Conservation (phyloP, 2,797 vertebrate species). For the Acropternis orthonyx region DNA sequence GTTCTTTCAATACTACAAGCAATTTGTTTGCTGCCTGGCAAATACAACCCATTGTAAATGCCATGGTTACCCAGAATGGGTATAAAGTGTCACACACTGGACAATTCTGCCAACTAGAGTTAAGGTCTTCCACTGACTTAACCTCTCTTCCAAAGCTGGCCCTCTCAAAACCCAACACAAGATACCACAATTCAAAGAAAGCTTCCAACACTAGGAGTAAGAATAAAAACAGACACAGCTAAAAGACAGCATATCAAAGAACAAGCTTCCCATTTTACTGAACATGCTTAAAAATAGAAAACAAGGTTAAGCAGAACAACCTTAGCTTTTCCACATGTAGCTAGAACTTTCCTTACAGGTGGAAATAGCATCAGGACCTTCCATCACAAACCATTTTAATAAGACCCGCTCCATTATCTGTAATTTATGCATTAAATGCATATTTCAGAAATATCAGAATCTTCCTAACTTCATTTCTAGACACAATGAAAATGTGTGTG, state of each 20-base stretch:
- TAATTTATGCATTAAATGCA: slow-evolving; percentile 92
- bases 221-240: slow-evolving; percentile 76
- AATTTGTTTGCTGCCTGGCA: slow-evolving; percentile 77
- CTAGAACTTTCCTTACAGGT: slow-evolving; percentile 71
- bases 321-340: slow-evolving; percentile 79
- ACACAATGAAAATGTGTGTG: slow-evolving; percentile 64
- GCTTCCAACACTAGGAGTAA: slow-evolving; percentile 63
- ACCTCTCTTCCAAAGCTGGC: slow-evolving; percentile 46
- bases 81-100: slow-evolving; percentile 75
- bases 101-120: slow-evolving; percentile 67
- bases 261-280: slow-evolving; percentile 71
- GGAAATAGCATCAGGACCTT: slow-evolving; percentile 68
- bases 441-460: slow-evolving; percentile 83
- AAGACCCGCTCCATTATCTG: slow-evolving; percentile 65
- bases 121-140: slow-evolving; percentile 65
- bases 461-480: slow-evolving; percentile 60
- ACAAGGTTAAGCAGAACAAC: slow-evolving; percentile 89
- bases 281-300: slow-evolving; percentile 71
- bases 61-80: slow-evolving; percentile 83
- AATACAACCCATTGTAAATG: slow-evolving; percentile 99
- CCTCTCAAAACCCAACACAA: slow-evolving; percentile 70
- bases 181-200: slow-evolving; percentile 48
- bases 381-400: slow-evolving; percentile 24
- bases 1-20: slow-evolving; percentile 74
- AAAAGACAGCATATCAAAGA: slow-evolving; percentile 65